Conservation (phyloP, 2,797 vertebrate species). For the Syndactyla subalaris region DNA sequence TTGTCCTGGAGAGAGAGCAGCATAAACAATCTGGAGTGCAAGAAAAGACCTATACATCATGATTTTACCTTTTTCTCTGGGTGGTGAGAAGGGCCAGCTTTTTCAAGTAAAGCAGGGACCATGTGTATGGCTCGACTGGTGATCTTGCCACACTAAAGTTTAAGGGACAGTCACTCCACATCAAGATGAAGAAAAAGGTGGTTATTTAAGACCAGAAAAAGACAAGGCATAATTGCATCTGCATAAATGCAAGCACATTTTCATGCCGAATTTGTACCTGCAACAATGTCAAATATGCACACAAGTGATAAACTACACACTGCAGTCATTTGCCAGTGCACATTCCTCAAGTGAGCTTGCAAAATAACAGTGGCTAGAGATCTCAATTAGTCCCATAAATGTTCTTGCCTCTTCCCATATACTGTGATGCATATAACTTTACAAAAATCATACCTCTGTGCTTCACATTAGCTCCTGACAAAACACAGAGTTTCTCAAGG, state of each 20-base stretch:
- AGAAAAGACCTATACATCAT: not conserved
- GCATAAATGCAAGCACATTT: not conserved
- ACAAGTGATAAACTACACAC: not conserved
- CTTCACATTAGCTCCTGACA: not conserved
- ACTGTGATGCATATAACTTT: not conserved
- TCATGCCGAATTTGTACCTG: not conserved
- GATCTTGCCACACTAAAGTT: accelerated
- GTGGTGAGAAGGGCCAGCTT: not conserved
- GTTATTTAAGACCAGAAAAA: not conserved
- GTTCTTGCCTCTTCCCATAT: not conserved
- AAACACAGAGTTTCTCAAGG: not conserved
- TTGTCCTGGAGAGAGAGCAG: not conserved
- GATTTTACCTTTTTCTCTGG: not conserved
- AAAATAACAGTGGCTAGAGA: not conserved
- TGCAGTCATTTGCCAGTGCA: not conserved
- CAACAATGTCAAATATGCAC: not conserved
- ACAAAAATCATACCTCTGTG: not conserved
- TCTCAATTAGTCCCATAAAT: not conserved
- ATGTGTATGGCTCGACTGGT: accelerated
- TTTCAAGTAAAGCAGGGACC: not conserved
- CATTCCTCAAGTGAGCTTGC: not conserved
- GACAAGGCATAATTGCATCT: not conserved
- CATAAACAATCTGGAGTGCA: not conserved
- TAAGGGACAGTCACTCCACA: not conserved
- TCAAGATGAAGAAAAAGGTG: not conserved